Evolutionary conservation across 2,888 invertebrate species (phyloP).

Genomic region (Argyresthia goedartella): DNA sequence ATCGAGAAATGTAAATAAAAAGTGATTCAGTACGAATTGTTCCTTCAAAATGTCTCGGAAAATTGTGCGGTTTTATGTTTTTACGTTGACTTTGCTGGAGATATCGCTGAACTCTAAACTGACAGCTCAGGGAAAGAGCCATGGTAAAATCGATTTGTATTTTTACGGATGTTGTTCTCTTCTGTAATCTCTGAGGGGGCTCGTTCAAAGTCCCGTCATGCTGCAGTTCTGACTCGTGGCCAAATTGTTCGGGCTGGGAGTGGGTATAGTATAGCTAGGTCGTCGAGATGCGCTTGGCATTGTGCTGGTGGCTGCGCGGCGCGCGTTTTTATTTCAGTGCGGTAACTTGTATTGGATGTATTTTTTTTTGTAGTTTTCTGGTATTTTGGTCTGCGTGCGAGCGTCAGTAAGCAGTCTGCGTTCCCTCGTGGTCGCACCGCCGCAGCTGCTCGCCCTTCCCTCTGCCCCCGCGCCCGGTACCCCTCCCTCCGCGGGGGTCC

Average conservation of each 20-base stretch:
- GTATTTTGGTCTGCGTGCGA: background rate
- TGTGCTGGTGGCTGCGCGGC: no score
- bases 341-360: no score
- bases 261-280: background rate
- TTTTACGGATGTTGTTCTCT: background rate
- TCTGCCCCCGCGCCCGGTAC: background rate
- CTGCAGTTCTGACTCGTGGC: background rate
- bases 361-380: no score
- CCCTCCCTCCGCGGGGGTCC: background rate
- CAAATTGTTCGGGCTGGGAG: background rate
- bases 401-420: background rate
- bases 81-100: conserved; percentile 77
- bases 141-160: conserved; percentile 73
- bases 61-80: conserved; percentile 75
- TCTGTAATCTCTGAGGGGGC: background rate
- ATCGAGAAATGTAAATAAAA: conserved; percentile 52
- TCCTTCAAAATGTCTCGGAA: conserved; percentile 63
- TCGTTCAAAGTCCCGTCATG: background rate
- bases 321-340: no score
- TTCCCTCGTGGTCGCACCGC: background rate
- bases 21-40: conserved; percentile 27
- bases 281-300: background rate
- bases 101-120: conserved; percentile 76
- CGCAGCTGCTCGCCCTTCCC: background rate
- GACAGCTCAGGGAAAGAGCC: conserved; percentile 80